A percentile compares a stretch with the other conserved stretches of the same genome.
Evolutionary conservation across 2,113 vertebrate species (phyloP).

Genomic region (Elgaria multicarinata): DNA sequence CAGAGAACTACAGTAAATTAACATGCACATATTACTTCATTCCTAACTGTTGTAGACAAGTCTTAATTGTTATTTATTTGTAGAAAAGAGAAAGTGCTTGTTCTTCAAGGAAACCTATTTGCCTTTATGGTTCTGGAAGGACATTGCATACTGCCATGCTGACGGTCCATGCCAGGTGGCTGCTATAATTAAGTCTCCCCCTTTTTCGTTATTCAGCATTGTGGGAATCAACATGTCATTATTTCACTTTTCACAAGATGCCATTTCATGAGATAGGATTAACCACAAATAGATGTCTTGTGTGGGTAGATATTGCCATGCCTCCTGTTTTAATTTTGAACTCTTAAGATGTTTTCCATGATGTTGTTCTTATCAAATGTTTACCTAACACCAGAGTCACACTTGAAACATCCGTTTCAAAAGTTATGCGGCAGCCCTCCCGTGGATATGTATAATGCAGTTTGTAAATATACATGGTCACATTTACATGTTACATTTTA

Average conservation of each 20-base stretch:
- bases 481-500: background rate
- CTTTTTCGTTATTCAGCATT: slow-evolving; percentile 1
- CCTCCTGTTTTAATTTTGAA: slow-evolving; percentile 14
- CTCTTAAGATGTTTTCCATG: slow-evolving; percentile 16
- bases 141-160: background rate
- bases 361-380: background rate
- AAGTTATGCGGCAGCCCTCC: too few species aligned
- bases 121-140: background rate
- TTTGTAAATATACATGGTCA: background rate
- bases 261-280: slow-evolving; percentile 8
- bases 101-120: background rate
- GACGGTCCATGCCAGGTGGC: background rate
- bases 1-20: background rate
- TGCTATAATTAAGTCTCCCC: slow-evolving; percentile 5
- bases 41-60: background rate
- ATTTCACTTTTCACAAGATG: slow-evolving; percentile 10
- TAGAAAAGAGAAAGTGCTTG: background rate
- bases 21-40: background rate
- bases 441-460: background rate
- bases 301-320: background rate
- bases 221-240: background rate
- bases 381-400: background rate
- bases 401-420: background rate
- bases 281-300: slow-evolving; percentile 14
- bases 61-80: background rate